Base-by-base conservation (phyloP, 2,888 invertebrate genomes). In the Fissipunctia ypsillon region DNA sequence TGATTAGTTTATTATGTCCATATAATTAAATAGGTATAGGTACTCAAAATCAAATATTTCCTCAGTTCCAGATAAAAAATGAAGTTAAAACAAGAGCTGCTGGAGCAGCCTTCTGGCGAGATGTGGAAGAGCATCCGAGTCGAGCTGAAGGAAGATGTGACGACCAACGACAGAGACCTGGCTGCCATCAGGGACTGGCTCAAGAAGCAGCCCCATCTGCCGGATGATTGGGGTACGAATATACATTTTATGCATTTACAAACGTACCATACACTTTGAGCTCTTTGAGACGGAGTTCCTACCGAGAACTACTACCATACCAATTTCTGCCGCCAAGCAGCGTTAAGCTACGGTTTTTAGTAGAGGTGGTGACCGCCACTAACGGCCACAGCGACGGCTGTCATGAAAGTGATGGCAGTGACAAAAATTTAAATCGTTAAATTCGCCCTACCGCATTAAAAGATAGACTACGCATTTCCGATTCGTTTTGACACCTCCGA, bases 101-200 rank as follows among this genome's bases (percentile, higher is more conserved):
- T 98, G 86, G 94, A 97, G 78, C 97, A 97, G 88, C 98, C 98
- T 22, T 91, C 97, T 4, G 97, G 97, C 31, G 98, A 97, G 88
- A 96, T 97, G 94, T 97, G 97, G 88, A 96, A 97, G 89, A 95
- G 94, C 91, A 98, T 98, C 87, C 96, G 97, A 69, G 95, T 97
- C 80, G 97, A 98, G 89, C 93, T 98, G 77, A 98, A 98, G 65
- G 98, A 98, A 89, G 96, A 97, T 81, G 93, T 96, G 0, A 91
- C 91, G 43, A 97, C 97, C 0, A 93, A 96, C 1, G 97, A 97
- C 57, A 93, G 94, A 5, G 97, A 97, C 81, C 87, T 97, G 41
- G 94, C 94, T 9, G 93, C 96, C 43, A 97, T 97, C 81, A 97
- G 97, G 87, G 97, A 97, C 16, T 97, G 97, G 97, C 91, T 97